These are phyloP conservation scores for Dermochelys coriacea DNA, from an alignment of 2,797 vertebrate species.

Conservation along the genomic window DNA sequence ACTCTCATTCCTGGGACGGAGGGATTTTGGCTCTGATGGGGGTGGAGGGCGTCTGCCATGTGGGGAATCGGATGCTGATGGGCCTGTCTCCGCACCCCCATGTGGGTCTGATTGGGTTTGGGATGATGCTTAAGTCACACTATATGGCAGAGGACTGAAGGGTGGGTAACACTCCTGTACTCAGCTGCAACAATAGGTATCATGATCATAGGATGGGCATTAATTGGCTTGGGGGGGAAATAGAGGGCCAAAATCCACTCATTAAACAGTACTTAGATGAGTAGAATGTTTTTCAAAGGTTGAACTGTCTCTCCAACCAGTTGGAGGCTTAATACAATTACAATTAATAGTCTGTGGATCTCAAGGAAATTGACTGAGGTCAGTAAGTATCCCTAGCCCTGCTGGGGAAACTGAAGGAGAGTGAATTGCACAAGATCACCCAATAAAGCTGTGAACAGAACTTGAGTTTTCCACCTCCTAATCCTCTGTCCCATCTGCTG, in stretches of 20 bases:
- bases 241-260: neutral
- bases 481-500: neutral
- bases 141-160: neutral
- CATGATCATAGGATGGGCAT: neutral
- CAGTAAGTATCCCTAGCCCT: neutral
- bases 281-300: neutral
- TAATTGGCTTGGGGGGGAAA: neutral
- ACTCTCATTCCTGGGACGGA: neutral
- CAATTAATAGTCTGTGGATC: neutral
- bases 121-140: neutral
- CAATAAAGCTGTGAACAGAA: neutral
- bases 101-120: neutral
- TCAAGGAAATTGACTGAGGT: neutral
- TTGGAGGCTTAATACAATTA: neutral
- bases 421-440: neutral
- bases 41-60: neutral
- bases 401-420: neutral
- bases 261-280: neutral
- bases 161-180: neutral
- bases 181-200: neutral
- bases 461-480: neutral
- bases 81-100: neutral
- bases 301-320: neutral
- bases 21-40: neutral
- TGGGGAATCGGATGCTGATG: neutral